Percentiles rank a stretch among this genome's conserved stretches.
phyloP scores from a whole-genome alignment of 2,888 invertebrate species.

The Nycteola revayana region DNA sequence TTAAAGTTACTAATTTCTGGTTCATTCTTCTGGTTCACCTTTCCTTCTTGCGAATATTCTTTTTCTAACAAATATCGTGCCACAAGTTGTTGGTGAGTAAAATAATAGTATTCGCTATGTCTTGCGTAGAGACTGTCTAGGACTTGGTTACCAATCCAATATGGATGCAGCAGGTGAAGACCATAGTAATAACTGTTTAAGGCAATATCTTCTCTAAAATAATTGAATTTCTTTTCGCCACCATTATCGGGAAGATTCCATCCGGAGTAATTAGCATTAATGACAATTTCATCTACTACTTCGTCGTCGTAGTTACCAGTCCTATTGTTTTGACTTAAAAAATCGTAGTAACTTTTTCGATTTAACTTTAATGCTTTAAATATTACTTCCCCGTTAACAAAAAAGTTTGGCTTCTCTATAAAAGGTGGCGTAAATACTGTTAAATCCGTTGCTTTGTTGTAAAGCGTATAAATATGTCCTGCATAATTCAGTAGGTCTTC shows the following conservation, averaged over 20 bases:
- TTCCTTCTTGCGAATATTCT: constrained; percentile 42
- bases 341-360: not conserved
- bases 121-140: constrained; percentile 54
- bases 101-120: constrained; percentile 66
- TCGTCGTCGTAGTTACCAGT: no score
- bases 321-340: not conserved
- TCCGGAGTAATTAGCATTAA: constrained; percentile 70
- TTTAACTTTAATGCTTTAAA: constrained; percentile 58
- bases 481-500: constrained; percentile 75
- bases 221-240: constrained; percentile 78
- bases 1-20: constrained; percentile 49
- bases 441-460: constrained; percentile 43
- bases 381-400: constrained; percentile 62
- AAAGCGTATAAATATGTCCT: constrained; percentile 61
- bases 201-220: constrained; percentile 84
- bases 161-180: constrained; percentile 79
- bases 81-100: constrained; percentile 58
- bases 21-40: constrained; percentile 26
- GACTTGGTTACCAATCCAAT: constrained; percentile 80
- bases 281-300: constrained; percentile 37
- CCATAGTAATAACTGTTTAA: constrained; percentile 83
- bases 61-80: constrained; percentile 63
- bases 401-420: constrained; percentile 68
- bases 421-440: constrained; percentile 62
- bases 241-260: constrained; percentile 74